Evolutionary conservation across 2,888 invertebrate genomes (phyloP).

Genomic region (Drosophila leonis): DNA sequence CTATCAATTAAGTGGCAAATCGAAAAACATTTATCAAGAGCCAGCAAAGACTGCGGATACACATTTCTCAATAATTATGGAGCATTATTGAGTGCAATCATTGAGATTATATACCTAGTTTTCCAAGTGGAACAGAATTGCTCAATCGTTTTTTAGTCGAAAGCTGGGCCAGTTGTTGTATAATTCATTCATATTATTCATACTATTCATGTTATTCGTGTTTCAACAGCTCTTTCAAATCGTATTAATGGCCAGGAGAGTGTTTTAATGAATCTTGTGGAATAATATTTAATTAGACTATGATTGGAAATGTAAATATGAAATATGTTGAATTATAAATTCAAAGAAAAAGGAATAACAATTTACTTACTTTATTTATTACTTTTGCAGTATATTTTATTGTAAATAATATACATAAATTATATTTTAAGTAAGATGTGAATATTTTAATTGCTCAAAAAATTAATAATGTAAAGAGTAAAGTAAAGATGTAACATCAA

Average conservation of each 20-base stretch:
- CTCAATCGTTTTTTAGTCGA: conserved; percentile 28
- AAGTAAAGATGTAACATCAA: too few species aligned
- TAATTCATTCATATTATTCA: conserved; percentile 34
- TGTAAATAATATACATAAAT: too few species aligned
- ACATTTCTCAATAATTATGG: conserved; percentile 40
- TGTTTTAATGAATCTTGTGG: conserved; percentile 3
- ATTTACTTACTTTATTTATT: not conserved
- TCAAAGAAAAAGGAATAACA: not conserved
- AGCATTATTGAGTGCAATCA: conserved; percentile 30
- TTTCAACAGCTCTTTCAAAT: conserved; percentile 3
- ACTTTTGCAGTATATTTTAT: not conserved
- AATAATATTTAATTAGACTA: conserved; percentile 1
- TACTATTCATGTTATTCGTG: conserved; percentile 33
- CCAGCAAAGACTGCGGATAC: conserved; percentile 46
- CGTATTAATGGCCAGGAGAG: not conserved
- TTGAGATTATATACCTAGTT: conserved; percentile 20
- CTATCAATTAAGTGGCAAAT: conserved; percentile 57
- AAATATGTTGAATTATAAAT: not conserved
- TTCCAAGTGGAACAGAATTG: conserved; percentile 42
- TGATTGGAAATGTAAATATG: not conserved
- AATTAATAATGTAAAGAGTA: too few species aligned
- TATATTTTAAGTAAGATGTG: too few species aligned
- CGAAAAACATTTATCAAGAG: conserved; percentile 38
- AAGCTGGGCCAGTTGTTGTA: conserved; percentile 27
- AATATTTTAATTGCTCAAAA: too few species aligned